These are phyloP conservation scores for Cyanistes caeruleus DNA, from an alignment of 2,113 vertebrate genomes.

Conservation along the genomic window DNA sequence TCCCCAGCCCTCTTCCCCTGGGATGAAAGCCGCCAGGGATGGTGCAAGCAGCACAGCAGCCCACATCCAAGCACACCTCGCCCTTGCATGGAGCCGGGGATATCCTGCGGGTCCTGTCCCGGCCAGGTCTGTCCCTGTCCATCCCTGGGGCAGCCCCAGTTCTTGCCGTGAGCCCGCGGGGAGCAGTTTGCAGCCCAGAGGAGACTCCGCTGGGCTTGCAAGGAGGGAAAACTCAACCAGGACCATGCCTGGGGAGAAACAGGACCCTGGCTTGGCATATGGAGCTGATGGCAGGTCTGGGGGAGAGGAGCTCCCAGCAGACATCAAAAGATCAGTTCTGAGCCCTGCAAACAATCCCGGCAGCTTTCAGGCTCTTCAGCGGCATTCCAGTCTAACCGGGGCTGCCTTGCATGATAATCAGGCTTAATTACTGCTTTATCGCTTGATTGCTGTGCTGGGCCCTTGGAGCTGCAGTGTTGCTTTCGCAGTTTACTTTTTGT, in stretches of 20 bases:
- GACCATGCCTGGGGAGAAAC: background rate
- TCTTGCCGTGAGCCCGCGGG: background rate
- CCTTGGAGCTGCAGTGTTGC: slow-evolving; percentile 62
- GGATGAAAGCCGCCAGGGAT: background rate
- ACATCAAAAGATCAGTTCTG: slow-evolving; percentile 74
- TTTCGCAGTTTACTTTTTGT: slow-evolving; percentile 71
- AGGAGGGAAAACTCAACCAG: background rate
- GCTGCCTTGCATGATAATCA: slow-evolving; percentile 81
- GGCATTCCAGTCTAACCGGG: slow-evolving; percentile 75
- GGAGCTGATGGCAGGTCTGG: slow-evolving; percentile 25
- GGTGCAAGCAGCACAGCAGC: background rate
- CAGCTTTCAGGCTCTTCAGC: slow-evolving; percentile 73
- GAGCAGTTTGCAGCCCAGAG: background rate
- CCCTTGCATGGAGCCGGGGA: background rate
- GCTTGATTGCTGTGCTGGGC: slow-evolving; percentile 74
- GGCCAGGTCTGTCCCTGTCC: background rate
- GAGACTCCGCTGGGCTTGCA: background rate
- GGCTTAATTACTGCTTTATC: slow-evolving; percentile 79
- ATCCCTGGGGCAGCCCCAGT: background rate
- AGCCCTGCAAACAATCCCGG: slow-evolving; percentile 66
- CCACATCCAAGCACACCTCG: background rate
- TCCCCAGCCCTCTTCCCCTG: background rate
- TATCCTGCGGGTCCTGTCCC: background rate
- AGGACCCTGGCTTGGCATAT: background rate
- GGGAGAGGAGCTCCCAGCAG: slow-evolving; percentile 64